Evolutionary conservation across 2,888 invertebrate genomes (phyloP).

Genomic region (Noctua pronuba): DNA sequence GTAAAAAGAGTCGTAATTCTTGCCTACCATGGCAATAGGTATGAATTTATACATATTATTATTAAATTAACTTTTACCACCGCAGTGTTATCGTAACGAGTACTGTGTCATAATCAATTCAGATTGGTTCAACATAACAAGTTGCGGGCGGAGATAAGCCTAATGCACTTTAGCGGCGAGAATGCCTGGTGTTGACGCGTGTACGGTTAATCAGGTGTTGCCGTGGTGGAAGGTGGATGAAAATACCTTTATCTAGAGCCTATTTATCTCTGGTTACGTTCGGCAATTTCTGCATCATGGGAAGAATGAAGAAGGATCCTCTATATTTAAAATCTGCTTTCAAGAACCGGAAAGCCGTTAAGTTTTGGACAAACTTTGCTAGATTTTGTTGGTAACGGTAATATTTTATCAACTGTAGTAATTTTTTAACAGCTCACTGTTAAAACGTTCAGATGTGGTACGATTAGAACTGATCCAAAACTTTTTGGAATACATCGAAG

Average conservation of each 20-base stretch:
- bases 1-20: background rate
- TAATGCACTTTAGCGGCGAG: background rate
- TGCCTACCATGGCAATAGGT: background rate
- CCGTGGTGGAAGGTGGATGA: background rate
- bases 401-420: background rate
- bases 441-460: background rate
- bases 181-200: constrained; percentile 11
- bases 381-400: background rate
- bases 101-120: constrained; percentile 39
- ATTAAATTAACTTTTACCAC: constrained; percentile 4
- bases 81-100: background rate
- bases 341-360: background rate
- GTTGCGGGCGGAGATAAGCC: constrained; percentile 31
- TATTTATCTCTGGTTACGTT: background rate
- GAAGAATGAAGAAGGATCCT: background rate
- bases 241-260: background rate
- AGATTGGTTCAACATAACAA: constrained; percentile 25
- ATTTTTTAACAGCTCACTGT: background rate
- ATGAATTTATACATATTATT: background rate
- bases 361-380: too few relatives aligned
- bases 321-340: background rate
- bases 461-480: background rate
- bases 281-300: background rate
- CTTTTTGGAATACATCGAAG: background rate
- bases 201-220: constrained; percentile 6